Evolutionary conservation across 2,888 invertebrate genomes (phyloP), one percentile per base, ranked within the genome.

Genomic region (Chymomyza procnemis): DNA sequence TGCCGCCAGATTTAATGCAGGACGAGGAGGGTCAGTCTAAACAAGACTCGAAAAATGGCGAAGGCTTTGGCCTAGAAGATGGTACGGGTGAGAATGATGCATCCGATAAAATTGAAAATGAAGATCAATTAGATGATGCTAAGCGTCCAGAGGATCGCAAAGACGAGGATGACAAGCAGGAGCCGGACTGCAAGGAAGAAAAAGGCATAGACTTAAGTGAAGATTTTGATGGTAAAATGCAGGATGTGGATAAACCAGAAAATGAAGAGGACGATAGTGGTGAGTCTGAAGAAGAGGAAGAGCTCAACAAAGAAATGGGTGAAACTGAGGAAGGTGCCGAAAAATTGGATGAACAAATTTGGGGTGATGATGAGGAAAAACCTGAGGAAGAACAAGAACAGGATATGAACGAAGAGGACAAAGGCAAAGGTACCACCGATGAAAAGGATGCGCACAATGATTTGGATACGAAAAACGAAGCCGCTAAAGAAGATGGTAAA

Each of bases 201-300:
- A 95, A 97, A 60, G 97, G 97, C 18, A 95, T 99, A 64, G 98
- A 99, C 84, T 98, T 99, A 97, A 96, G 96, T 18, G 98, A 98
- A 77, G 97, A 99, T 89, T 98, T 99, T 88, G 97, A 97, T 66
- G 97, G 91, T 48, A 88, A 88, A 76, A 85, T 89, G 85, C 90
- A 91, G 74, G 95, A 98, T 86, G 91, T 95, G 16, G 95, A 96
- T 3, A 93, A 94, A 72, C 93, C 89, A 0, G 88, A 94, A 64
- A 91, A 92, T 50, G 92, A 92, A 19, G 92, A 93, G n/a, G 92
- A 93, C 61, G 89, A 90, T 91, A 93, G 93, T 0, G 94, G 94
- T 4, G 93, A 94, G 21, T 93, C 93, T 0, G 93, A 95, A 14
- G 93, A 95, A 14, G 94, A 95, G 71, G 95, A 96, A 19, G 96